Conservation (phyloP, 2,888 invertebrate genomes). For the Caradrina clavipalpis region DNA sequence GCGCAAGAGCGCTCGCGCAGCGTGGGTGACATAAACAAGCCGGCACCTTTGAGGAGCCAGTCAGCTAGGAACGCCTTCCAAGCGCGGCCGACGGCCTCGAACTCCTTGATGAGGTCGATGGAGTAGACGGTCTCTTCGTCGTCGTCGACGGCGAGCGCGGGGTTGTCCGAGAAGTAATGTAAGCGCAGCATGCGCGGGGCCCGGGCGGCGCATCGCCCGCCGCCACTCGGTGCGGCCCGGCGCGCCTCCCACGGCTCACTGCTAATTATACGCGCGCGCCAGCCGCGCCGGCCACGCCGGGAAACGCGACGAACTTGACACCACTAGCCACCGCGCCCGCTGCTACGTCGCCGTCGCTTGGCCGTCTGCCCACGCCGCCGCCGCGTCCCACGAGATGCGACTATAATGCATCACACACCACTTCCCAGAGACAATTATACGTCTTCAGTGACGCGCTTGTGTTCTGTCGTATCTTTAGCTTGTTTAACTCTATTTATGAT, state of each 20-base stretch:
- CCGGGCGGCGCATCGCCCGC: constrained; percentile 87
- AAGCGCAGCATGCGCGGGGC: constrained; percentile 94
- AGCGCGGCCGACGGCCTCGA: constrained; percentile 94
- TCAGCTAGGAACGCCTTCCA: constrained; percentile 95
- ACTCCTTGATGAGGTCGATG: constrained; percentile 96
- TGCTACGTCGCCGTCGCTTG: constrained; percentile 71
- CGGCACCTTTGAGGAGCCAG: constrained; percentile 90
- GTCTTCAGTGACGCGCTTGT: constrained; percentile 34
- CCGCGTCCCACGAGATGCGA: constrained; percentile 66
- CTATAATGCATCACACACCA: constrained; percentile 61
- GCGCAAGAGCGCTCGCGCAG: constrained; percentile 53
- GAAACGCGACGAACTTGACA: constrained; percentile 77
- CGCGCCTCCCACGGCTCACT: constrained; percentile 89
- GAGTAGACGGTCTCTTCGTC: constrained; percentile 93
- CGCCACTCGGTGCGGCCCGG: constrained; percentile 87
- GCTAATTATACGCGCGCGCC: constrained; percentile 85
- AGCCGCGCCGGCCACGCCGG: constrained; percentile 70
- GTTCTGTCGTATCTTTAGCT: constrained; percentile 19
- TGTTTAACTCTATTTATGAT: constrained; percentile 33
- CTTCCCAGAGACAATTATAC: constrained; percentile 30
- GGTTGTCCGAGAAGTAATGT: constrained; percentile 96
- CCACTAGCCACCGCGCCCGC: constrained; percentile 71
- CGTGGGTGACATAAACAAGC: constrained; percentile 81
- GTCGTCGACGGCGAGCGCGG: constrained; percentile 92
- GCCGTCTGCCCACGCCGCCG: constrained; percentile 74